Conservation (phyloP, 2,888 invertebrate species). For the Crepidodera aurea region DNA sequence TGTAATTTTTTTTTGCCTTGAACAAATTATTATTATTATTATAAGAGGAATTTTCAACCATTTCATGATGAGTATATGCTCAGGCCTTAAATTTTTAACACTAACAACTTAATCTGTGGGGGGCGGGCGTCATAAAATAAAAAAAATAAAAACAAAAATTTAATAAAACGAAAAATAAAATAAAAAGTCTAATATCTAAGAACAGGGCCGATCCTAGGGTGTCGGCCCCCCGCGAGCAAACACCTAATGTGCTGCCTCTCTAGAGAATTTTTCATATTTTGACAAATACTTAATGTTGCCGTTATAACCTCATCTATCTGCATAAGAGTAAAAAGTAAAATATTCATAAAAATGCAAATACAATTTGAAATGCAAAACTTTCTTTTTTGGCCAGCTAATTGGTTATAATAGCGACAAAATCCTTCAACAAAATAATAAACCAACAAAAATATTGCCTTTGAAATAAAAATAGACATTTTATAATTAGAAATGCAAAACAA, state of each 20-base stretch:
- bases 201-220: neutral
- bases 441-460: neutral
- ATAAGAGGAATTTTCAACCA: too few relatives aligned
- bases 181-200: too few relatives aligned
- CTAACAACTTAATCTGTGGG: too few relatives aligned
- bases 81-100: too few relatives aligned
- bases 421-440: neutral
- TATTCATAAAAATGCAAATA: constrained; percentile 1
- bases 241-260: neutral
- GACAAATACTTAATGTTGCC: neutral
- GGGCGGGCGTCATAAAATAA: too few relatives aligned
- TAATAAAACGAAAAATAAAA: too few relatives aligned
- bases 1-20: too few relatives aligned
- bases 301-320: neutral
- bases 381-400: neutral
- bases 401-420: constrained; percentile 5
- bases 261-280: constrained; percentile 1
- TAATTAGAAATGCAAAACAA: neutral
- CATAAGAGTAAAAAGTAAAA: neutral
- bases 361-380: neutral
- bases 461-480: constrained; percentile 1
- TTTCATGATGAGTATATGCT: too few relatives aligned
- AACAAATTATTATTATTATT: too few relatives aligned
- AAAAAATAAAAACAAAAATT: too few relatives aligned
- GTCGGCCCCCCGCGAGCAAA: constrained; percentile 2